phyloP scores from a whole-genome alignment of 2,797 vertebrate species.

The Uromys caudimaculatus region DNA sequence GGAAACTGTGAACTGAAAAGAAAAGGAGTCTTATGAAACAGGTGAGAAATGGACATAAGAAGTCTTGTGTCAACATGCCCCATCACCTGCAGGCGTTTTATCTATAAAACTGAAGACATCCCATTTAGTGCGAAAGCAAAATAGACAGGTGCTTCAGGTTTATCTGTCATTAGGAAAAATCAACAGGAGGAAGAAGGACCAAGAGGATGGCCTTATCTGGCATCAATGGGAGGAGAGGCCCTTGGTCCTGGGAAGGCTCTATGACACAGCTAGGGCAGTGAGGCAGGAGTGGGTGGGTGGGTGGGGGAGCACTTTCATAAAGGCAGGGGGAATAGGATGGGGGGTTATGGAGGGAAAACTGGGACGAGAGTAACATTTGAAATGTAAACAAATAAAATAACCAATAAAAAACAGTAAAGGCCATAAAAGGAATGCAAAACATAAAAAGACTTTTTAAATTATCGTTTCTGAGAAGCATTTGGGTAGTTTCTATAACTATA shows the following conservation, averaged over 20 bases:
- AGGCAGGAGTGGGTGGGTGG: too few species aligned
- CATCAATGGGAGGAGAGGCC: too few species aligned
- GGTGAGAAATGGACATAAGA: background rate
- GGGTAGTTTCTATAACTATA: background rate
- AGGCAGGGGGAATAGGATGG: too few species aligned
- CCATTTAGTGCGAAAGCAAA: background rate
- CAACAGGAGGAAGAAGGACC: background rate
- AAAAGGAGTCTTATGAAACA: conserved; percentile 11
- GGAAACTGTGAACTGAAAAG: background rate
- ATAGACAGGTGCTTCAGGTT: conserved; percentile 13
- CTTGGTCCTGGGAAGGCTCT: too few species aligned
- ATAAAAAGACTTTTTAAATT: background rate
- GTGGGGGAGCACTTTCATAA: too few species aligned
- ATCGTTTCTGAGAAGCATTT: conserved; percentile 15
- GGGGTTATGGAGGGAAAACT: too few species aligned
- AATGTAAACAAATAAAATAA: too few species aligned
- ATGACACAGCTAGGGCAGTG: too few species aligned
- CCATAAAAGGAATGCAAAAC: background rate
- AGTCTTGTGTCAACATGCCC: background rate
- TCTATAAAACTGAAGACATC: conserved; percentile 27
- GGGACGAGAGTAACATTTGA: too few species aligned
- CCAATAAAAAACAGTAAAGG: background rate
- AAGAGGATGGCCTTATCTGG: too few species aligned
- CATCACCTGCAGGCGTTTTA: background rate
- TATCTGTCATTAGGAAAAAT: conserved; percentile 5